Evolutionary conservation across 2,888 invertebrate species (phyloP).

Genomic region (Sesia bembeciformis): DNA sequence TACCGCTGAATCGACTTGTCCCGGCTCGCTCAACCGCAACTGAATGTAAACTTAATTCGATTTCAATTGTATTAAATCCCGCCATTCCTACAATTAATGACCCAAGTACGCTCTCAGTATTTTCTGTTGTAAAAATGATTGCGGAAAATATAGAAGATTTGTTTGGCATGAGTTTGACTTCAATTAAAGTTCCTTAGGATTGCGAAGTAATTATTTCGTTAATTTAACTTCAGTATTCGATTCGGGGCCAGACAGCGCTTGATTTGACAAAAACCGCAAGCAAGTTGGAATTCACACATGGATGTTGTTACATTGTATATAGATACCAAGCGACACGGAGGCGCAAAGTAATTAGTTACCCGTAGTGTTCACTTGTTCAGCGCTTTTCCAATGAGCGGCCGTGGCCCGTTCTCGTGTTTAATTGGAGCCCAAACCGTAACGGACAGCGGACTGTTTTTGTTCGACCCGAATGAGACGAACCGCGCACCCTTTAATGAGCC

Average conservation of each 20-base stretch:
- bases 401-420: constrained; percentile 49
- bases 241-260: constrained; percentile 30
- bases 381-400: constrained; percentile 53
- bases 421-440: constrained; percentile 60
- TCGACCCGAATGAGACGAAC: constrained; percentile 44
- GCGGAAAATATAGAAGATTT: not conserved
- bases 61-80: constrained; percentile 38
- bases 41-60: constrained; percentile 66
- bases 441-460: constrained; percentile 60
- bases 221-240: constrained; percentile 18
- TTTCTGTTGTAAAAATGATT: not conserved
- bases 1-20: constrained; percentile 63
- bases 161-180: too few species aligned
- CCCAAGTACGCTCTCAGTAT: not conserved
- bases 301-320: constrained; percentile 42
- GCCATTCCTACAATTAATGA: not conserved
- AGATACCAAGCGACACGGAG: constrained; percentile 28
- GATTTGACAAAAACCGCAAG: constrained; percentile 53
- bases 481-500: constrained; percentile 54
- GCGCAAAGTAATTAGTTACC: constrained; percentile 59
- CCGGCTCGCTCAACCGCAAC: constrained; percentile 51
- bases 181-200: not conserved
- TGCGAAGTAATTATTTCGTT: not conserved
- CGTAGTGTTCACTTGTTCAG: constrained; percentile 58
- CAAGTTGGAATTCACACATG: constrained; percentile 32